Evolutionary conservation across 2,888 invertebrate species (phyloP).

Genomic region (Lasioglossum vierecki): DNA sequence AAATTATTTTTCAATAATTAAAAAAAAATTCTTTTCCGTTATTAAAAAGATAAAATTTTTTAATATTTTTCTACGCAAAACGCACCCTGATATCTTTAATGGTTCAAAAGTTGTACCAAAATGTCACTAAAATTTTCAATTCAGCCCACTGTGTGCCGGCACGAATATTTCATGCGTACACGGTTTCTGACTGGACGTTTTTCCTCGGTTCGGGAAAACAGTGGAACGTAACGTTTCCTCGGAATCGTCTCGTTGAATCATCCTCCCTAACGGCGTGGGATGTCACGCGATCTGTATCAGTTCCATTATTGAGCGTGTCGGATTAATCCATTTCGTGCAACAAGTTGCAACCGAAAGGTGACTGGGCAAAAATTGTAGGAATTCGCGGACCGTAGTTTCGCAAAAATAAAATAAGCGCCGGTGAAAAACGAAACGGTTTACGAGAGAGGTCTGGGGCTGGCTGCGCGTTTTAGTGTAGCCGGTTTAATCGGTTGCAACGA

Average conservation of each 20-base stretch:
- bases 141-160: too few relatives aligned
- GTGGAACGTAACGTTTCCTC: neutral
- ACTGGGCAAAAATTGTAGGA: neutral
- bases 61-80: too few relatives aligned
- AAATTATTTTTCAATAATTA: too few relatives aligned
- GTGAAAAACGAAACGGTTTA: neutral
- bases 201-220: neutral
- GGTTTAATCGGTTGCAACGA: constrained; percentile 45
- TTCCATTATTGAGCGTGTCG: neutral
- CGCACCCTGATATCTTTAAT: too few relatives aligned
- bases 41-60: too few relatives aligned
- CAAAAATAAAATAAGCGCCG: neutral
- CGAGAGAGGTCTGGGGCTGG: neutral
- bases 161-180: neutral
- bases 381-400: neutral
- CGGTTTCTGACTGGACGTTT: neutral
- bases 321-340: neutral
- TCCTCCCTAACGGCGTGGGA: too few relatives aligned
- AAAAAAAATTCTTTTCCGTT: too few relatives aligned
- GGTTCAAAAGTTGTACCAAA: too few relatives aligned
- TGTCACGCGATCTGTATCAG: constrained; percentile 1
- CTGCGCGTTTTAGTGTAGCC: constrained; percentile 11
- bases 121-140: too few relatives aligned
- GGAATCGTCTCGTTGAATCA: neutral
- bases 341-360: neutral